phyloP scores from a whole-genome alignment of 1,140 invertebrate species.

The Schlechtendalia chinensis region DNA sequence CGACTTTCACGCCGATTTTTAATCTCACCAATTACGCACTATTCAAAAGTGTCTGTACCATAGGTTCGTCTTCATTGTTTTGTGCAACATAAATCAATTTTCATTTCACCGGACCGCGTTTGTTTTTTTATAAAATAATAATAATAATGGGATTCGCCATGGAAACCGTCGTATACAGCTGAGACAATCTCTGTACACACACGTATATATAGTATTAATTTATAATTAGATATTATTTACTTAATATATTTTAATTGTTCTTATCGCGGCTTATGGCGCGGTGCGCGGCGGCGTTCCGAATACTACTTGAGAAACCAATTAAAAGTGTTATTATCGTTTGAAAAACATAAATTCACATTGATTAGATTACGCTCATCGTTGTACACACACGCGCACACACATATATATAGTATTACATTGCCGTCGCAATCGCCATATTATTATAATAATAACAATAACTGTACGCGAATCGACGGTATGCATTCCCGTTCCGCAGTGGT shows the following conservation, averaged over 20 bases:
- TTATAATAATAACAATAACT: constrained; percentile 6
- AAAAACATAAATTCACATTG: constrained; percentile 36
- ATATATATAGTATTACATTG: neutral
- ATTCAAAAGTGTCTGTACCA: no score
- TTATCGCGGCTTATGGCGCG: constrained; percentile 37
- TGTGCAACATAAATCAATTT: no score
- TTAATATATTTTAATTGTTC: constrained; percentile 42
- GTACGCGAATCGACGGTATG: no score
- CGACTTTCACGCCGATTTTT: no score
- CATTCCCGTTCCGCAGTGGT: no score
- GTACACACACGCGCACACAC: neutral
- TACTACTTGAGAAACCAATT: constrained; percentile 49
- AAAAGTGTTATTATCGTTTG: constrained; percentile 39
- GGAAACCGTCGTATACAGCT: neutral
- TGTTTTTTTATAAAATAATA: no score
- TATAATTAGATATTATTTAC: constrained; percentile 49
- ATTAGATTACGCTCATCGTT: constrained; percentile 35
- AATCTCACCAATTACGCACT: no score
- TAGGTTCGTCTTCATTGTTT: no score
- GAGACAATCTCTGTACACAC: constrained; percentile 27
- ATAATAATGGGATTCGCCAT: no score
- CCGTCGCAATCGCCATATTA: constrained; percentile 5
- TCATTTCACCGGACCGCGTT: no score
- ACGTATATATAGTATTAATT: constrained; percentile 13
- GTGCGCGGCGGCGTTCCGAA: neutral